Percentiles rank a stretch among this genome's conserved stretches.
Conservation (phyloP, 2,888 invertebrate genomes). For the Zootermopsis nevadensis region DNA sequence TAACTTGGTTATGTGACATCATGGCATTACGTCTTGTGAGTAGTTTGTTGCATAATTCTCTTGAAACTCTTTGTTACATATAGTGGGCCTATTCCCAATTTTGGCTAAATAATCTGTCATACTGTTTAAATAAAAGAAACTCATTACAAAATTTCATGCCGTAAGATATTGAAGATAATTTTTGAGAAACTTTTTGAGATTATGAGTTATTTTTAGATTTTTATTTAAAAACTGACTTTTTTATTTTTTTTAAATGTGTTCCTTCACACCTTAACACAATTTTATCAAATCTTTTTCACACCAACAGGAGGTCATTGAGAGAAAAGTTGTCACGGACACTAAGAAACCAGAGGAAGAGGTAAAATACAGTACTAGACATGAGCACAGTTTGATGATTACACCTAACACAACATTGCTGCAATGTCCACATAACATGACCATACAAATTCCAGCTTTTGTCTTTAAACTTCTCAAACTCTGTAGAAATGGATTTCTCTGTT, state of each 20-base stretch:
- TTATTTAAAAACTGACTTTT: not conserved
- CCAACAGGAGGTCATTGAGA: conserved; percentile 50
- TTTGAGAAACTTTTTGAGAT: too few species aligned
- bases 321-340: conserved; percentile 48
- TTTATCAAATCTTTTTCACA: not conserved
- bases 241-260: not conserved
- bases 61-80: too few species aligned
- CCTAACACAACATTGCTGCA: conserved; percentile 1
- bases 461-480: not conserved
- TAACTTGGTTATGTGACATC: too few species aligned
- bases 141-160: too few species aligned
- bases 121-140: too few species aligned
- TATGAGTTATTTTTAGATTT: not conserved
- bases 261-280: not conserved
- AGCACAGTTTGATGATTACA: not conserved
- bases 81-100: too few species aligned
- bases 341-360: conserved; percentile 53
- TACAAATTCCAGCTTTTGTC: not conserved
- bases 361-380: conserved; percentile 23
- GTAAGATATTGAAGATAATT: not conserved
- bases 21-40: too few species aligned
- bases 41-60: too few species aligned
- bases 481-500: too few species aligned
- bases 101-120: too few species aligned
- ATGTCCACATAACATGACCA: not conserved